A percentile compares a stretch with the other conserved stretches of the same genome.
phyloP scores from a whole-genome alignment of 2,113 vertebrate genomes.

The Chloroceryle aenea region DNA sequence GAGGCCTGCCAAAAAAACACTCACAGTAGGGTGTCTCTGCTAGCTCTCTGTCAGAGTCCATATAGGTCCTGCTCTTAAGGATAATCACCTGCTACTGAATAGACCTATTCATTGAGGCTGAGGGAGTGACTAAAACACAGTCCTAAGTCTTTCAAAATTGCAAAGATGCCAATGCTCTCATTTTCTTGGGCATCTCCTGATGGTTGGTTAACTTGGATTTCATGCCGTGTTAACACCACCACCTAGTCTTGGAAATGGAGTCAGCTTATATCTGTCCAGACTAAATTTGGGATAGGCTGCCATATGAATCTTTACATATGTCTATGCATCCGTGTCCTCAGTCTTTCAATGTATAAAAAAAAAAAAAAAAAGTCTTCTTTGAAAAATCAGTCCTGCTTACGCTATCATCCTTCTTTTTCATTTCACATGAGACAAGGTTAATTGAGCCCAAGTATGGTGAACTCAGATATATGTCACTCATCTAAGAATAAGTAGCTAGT shows the following conservation, averaged over 20 bases:
- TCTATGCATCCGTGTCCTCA: background rate
- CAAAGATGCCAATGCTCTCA: background rate
- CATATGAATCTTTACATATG: background rate
- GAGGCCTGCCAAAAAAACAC: slow-evolving; percentile 20
- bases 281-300: background rate
- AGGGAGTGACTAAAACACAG: slow-evolving; percentile 10
- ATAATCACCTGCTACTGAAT: slow-evolving; percentile 45
- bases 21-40: slow-evolving; percentile 17
- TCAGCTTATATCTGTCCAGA: background rate
- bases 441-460: background rate
- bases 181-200: background rate
- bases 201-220: background rate
- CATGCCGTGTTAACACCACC: background rate
- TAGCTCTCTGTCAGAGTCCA: background rate
- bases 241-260: background rate
- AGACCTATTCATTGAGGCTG: slow-evolving; percentile 32
- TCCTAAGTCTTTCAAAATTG: background rate
- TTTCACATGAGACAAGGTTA: slow-evolving; percentile 20
- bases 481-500: background rate
- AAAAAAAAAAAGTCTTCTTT: background rate
- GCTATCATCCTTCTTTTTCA: background rate
- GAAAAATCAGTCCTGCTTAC: background rate
- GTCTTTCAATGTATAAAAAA: background rate
- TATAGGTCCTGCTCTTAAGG: slow-evolving; percentile 17
- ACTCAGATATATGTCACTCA: background rate